These are phyloP conservation scores for Eclectus roratus DNA, from an alignment of 2,113 vertebrate genomes.

Conservation along the genomic window DNA sequence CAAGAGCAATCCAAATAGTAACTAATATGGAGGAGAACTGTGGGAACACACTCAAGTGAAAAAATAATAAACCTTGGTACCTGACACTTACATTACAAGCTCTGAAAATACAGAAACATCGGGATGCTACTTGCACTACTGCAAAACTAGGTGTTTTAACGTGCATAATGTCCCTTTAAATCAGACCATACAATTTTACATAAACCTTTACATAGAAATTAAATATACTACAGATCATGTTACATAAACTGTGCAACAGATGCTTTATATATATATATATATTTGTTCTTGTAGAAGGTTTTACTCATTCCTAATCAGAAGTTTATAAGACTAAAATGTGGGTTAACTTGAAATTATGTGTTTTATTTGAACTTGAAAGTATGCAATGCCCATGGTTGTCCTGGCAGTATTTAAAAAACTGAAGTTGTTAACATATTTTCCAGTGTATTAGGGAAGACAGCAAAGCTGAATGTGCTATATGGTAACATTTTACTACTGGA, in stretches of 20 bases:
- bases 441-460: neutral
- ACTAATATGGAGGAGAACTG: neutral
- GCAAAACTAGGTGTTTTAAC: neutral
- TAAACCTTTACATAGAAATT: neutral
- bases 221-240: neutral
- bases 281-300: slow-evolving; percentile 23
- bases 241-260: slow-evolving; percentile 47
- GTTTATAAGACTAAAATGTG: slow-evolving; percentile 54
- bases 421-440: slow-evolving; percentile 14
- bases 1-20: accelerated
- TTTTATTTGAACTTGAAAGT: slow-evolving; percentile 64
- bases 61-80: neutral
- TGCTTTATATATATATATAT: slow-evolving; percentile 35
- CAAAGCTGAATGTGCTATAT: neutral
- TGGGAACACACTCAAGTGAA: neutral
- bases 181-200: neutral
- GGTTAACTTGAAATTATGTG: slow-evolving; percentile 49
- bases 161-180: slow-evolving; percentile 16
- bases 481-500: neutral
- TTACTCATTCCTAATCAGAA: slow-evolving; percentile 65
- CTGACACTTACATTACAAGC: neutral
- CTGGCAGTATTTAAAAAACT: neutral
- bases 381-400: neutral
- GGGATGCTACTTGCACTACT: neutral
- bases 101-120: neutral